Percentiles rank a stretch among this genome's conserved stretches.
Conservation (phyloP, 2,888 invertebrate genomes). For the Phengaris arion region DNA sequence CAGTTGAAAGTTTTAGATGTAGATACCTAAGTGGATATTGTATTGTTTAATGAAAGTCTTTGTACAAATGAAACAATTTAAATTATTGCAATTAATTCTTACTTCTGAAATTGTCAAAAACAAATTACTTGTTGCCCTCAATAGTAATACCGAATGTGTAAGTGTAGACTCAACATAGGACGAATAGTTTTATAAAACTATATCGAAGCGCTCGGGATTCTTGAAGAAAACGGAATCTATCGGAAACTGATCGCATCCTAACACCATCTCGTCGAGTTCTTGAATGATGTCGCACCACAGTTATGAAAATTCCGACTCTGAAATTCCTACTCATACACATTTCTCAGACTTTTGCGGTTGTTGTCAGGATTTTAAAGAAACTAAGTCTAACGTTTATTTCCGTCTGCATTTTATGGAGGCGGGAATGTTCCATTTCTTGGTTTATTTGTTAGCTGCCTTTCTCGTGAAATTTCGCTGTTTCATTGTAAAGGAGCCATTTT, state of each 20-base stretch:
- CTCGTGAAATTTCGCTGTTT: constrained; percentile 76
- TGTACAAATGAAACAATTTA: too few species aligned
- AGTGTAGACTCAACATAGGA: too few species aligned
- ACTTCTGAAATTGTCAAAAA: too few species aligned
- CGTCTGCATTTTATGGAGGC: constrained; percentile 73
- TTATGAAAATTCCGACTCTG: constrained; percentile 76
- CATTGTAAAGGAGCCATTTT: constrained; percentile 73
- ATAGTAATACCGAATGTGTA: too few species aligned
- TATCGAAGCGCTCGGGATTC: constrained; percentile 29
- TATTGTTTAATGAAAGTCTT: too few species aligned
- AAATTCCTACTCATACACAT: constrained; percentile 72
- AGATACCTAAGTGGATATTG: too few species aligned
- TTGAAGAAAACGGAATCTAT: constrained; percentile 49
- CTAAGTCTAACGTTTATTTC: constrained; percentile 72
- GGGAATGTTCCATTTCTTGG: constrained; percentile 75
- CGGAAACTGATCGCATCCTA: constrained; percentile 52
- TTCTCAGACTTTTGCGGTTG: constrained; percentile 74
- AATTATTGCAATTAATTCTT: too few species aligned
- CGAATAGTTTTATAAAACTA: not conserved
- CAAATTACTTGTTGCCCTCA: too few species aligned
- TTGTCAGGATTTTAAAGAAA: constrained; percentile 74
- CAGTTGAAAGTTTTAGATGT: too few species aligned
- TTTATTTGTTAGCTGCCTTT: constrained; percentile 74
- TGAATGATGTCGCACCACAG: constrained; percentile 57
- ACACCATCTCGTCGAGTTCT: constrained; percentile 59